These are phyloP conservation scores for Propsilocerus akamusi DNA, from an alignment of 1,140 invertebrate genomes.

Conservation along the genomic window DNA sequence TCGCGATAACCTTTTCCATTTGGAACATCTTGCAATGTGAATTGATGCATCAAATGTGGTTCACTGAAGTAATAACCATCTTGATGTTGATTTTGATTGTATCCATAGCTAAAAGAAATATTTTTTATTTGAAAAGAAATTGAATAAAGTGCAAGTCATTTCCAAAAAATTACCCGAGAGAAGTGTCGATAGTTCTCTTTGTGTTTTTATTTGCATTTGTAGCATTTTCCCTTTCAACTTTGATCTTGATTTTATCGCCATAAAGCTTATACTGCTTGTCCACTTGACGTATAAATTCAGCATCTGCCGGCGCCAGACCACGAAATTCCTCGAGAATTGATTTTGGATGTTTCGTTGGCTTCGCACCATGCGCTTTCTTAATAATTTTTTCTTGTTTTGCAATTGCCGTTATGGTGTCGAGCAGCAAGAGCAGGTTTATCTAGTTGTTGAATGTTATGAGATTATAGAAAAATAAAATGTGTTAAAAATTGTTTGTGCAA, in stretches of 20 bases:
- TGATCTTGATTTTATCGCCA: slow-evolving; percentile 22
- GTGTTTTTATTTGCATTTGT: slow-evolving; percentile 15
- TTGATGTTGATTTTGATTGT: background rate
- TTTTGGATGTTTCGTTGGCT: slow-evolving; percentile 7
- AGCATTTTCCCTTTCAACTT: slow-evolving; percentile 19
- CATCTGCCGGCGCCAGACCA: slow-evolving; percentile 18
- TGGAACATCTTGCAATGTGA: slow-evolving; percentile 13
- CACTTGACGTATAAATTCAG: slow-evolving; percentile 22
- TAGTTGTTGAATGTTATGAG: background rate
- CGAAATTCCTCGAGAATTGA: slow-evolving; percentile 11
- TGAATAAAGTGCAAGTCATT: background rate
- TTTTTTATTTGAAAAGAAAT: background rate
- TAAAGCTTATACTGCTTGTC: slow-evolving; percentile 23
- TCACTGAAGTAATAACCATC: background rate
- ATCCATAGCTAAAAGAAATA: background rate
- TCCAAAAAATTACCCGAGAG: slow-evolving; percentile 18
- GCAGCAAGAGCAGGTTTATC: background rate
- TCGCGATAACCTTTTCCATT: slow-evolving; percentile 1
- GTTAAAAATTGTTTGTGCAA: background rate
- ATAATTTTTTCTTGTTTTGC: background rate
- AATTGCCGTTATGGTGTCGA: background rate
- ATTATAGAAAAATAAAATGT: background rate
- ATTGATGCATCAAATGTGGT: background rate
- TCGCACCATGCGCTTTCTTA: slow-evolving; percentile 3
- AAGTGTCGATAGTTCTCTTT: slow-evolving; percentile 22